A percentile compares a stretch with the other conserved stretches of the same genome.
phyloP scores from a whole-genome alignment of 2,797 vertebrate genomes.

The Delichon dasypus region DNA sequence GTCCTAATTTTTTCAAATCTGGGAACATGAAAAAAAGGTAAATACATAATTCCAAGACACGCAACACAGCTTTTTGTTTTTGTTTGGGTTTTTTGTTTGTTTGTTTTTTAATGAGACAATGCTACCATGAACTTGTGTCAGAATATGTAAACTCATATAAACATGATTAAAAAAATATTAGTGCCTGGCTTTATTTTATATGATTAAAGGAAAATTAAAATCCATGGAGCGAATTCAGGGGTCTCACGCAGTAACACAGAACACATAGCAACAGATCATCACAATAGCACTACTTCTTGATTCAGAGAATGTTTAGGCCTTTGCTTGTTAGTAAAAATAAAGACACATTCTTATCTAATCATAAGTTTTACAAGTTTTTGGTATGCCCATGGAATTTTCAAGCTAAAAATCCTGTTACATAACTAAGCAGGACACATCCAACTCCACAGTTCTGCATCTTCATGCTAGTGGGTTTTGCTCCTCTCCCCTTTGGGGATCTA shows the following conservation, averaged over 20 bases:
- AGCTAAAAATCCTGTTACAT: neutral
- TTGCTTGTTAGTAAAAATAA: neutral
- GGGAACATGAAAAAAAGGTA: neutral
- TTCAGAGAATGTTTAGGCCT: neutral
- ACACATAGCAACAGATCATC: neutral
- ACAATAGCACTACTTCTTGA: neutral
- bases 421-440: neutral
- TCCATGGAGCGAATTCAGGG: neutral
- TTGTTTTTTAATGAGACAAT: neutral
- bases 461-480: neutral
- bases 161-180: neutral
- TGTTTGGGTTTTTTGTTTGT: neutral
- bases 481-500: neutral
- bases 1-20: constrained; percentile 11
- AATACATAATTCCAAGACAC: neutral
- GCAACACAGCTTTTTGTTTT: neutral
- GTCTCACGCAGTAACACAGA: neutral
- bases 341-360: neutral
- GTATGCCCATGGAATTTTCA: neutral
- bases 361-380: neutral
- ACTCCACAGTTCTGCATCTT: neutral
- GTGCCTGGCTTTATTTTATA: neutral
- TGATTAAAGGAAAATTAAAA: neutral
- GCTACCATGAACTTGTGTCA: neutral
- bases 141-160: neutral